Evolutionary conservation across 92 coral and sea anemone species (phyloP).

Genomic region (Zoanthus sociatus): DNA sequence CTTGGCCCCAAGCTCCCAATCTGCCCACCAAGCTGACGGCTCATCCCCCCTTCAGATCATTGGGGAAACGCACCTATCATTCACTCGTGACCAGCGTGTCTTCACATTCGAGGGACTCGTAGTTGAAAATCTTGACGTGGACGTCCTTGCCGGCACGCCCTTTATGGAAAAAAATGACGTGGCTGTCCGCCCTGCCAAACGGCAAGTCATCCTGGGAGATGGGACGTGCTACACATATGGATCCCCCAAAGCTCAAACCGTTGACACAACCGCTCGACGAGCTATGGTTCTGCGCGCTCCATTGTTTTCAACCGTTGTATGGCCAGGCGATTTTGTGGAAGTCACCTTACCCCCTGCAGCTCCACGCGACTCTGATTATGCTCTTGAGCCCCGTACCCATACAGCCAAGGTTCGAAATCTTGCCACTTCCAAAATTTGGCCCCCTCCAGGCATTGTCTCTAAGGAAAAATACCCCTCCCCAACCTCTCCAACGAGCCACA

Average conservation of each 20-base stretch:
- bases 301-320: not conserved
- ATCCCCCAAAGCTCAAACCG: too few relatives aligned
- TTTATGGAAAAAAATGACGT: not conserved
- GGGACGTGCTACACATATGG: too few relatives aligned
- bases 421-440: not conserved
- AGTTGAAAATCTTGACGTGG: not conserved
- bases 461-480: not conserved
- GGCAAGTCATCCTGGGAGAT: too few relatives aligned
- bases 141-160: not conserved
- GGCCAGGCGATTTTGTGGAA: constrained; percentile 8
- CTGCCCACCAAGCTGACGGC: not conserved
- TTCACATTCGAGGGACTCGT: not conserved
- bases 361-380: not conserved
- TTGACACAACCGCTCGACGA: not conserved
- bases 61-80: not conserved
- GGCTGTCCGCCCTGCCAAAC: not conserved
- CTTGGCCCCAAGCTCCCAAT: not conserved
- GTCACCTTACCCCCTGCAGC: not conserved
- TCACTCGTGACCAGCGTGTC: not conserved
- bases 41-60: not conserved
- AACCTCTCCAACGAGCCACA: not conserved
- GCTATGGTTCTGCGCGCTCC: too few relatives aligned
- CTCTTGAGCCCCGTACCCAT: not conserved
- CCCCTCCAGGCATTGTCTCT: not conserved
- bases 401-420: not conserved